Evolutionary conservation across 2,888 invertebrate genomes (phyloP), one percentile per base, ranked within the genome.

Genomic region (Taphrorychus bicolor): DNA sequence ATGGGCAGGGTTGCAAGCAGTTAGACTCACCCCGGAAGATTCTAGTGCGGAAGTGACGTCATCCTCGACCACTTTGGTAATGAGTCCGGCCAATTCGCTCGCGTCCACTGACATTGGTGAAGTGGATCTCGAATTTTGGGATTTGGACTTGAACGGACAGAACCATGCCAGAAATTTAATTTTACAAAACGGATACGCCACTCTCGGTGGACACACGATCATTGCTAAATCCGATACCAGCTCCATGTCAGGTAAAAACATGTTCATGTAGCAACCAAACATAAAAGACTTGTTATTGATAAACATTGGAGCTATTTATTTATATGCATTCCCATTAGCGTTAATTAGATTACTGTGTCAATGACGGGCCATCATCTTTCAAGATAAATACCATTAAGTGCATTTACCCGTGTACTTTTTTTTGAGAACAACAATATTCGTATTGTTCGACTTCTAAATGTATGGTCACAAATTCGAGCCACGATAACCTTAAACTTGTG

Each of bases 81-180:
- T 91, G 82, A 87, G 89, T 75, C 91, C 91, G 54, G 89, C 89
- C 71, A 89, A 91, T 71, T 90, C 91, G 54, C 85, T 92, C 72
- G 88, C 88, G 72, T 91, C 92, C 73, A 89, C 91, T 17, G 91
- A 92, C 75, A 91, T 91, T 81, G 89, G 88, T 70, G 85, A 86
- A 73, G 92, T 92, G 70, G 92, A 92, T 76, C 85, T 92, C 72
- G 94, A 93, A 78, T 85, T 94, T 74, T 94, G 94, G 94, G 92
- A 92, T 76, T 80, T 88, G 77, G 88, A 88, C 77, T 79, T 87
- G 59, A 87, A 87, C 77, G 82, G 82, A 70, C 84, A 80, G 71
- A 79, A 79, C 69, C 79, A 79, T 71, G 72, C 76, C 48, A 71
- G 79, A 60, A 75, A 75, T 53, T 69, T 81, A 52, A 77, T 81